Percentiles rank a stretch among this genome's conserved stretches.
Evolutionary conservation across 2,888 invertebrate species (phyloP).

Genomic region (Leptopterna dolabrata): DNA sequence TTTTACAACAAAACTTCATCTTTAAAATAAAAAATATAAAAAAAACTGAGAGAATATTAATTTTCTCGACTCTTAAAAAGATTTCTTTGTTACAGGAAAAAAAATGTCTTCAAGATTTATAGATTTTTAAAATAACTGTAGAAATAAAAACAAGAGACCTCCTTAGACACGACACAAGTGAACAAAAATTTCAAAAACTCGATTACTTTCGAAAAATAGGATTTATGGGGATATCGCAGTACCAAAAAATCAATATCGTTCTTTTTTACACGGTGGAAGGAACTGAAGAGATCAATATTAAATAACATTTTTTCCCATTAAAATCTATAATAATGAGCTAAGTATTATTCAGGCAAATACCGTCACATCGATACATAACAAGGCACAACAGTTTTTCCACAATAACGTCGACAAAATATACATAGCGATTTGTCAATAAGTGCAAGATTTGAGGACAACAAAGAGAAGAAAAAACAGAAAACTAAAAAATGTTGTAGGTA

Average conservation of each 20-base stretch:
- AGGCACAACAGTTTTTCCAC: conserved; percentile 25
- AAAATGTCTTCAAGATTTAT: background rate
- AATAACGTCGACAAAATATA: background rate
- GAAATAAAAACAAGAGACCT: background rate
- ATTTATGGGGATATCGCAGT: background rate
- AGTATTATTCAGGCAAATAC: conserved; percentile 25
- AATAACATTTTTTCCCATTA: conserved; percentile 23
- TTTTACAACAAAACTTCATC: background rate
- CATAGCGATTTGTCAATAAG: too few species aligned
- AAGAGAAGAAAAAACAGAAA: background rate
- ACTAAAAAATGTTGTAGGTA: background rate
- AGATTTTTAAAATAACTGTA: background rate
- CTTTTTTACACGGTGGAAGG: conserved; percentile 45
- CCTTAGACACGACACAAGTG: background rate
- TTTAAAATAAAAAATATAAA: too few species aligned
- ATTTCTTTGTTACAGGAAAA: background rate
- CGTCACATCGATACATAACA: background rate
- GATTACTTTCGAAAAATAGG: background rate
- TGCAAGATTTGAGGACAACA: background rate
- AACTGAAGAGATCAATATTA: conserved; percentile 47
- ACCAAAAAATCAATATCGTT: background rate
- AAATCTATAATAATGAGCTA: conserved; percentile 43
- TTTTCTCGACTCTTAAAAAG: background rate
- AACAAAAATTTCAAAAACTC: background rate
- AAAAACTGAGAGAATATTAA: background rate